Evolutionary conservation across 2,113 vertebrate genomes (phyloP), one percentile per base, ranked within the genome.

Genomic region (Xiphophorus couchianus): DNA sequence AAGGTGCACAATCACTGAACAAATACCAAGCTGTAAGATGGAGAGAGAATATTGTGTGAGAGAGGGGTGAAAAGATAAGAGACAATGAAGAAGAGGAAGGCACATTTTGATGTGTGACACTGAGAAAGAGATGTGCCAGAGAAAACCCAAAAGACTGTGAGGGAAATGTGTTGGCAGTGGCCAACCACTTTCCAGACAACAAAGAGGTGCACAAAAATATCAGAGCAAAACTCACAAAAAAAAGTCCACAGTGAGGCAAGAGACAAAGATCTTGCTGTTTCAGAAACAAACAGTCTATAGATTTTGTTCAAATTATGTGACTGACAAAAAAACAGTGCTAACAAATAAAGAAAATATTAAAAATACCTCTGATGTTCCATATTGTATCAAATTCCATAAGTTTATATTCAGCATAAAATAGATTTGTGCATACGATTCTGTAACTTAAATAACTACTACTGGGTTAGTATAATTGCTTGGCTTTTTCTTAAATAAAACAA

Each of bases 231-330:
- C 44, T 72, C 35, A 64, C n/a, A 78, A 63, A 15, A 78, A 63
- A 15, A 62, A 82, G 81, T 83, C 85, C 77, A 84, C 65, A 65
- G n/a, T 66, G 77, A 84, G 65, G 17, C 71, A 80, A 63, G 54
- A 62, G 66, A 62, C 15, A 58, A 81, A 48, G n/a, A 33, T 37
- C 35, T 37, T 37, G 35, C 35, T 0, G 35, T 37, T 37, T 37
- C 35, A 37, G 9, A 35, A 35, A 35, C 35, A 35, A 35, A 10
- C 2, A 1, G 2, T 37, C 2, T 37, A 37, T 37, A 37, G 35
- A 37, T 37, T 37, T 37, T 37, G 35, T 11, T 12, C 35, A 37
- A 37, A 37, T 37, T 11, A 12, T 37, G 35, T 11, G 35, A 11
- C 10, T 2, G 35, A 37, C 35, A 37, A 37, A 1, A 37, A 37